Percentiles rank a stretch among this genome's conserved stretches.
phyloP scores from a whole-genome alignment of 2,888 invertebrate genomes.

The Salpingus planirostris region DNA sequence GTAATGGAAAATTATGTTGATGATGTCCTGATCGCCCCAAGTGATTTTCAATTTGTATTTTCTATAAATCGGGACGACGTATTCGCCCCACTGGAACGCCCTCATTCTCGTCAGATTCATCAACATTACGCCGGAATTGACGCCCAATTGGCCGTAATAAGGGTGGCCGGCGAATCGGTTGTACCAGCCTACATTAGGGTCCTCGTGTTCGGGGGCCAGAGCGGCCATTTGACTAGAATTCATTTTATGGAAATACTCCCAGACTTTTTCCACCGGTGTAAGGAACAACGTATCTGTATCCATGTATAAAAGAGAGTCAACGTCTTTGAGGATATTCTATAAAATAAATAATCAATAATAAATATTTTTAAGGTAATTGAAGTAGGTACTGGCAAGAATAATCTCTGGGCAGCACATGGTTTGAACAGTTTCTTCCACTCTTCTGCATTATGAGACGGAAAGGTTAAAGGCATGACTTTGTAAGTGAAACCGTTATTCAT shows the following conservation, averaged over 20 bases:
- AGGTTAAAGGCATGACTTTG: constrained; percentile 65
- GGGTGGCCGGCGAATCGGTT: constrained; percentile 93
- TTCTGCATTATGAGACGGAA: constrained; percentile 62
- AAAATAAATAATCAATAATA: constrained; percentile 28
- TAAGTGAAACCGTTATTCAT: constrained; percentile 60
- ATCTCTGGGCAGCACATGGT: constrained; percentile 86
- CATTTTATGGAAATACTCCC: constrained; percentile 74
- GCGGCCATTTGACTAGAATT: constrained; percentile 82
- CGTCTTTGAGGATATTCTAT: constrained; percentile 65
- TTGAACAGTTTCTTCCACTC: constrained; percentile 88
- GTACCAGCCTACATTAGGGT: constrained; percentile 91
- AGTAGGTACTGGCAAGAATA: constrained; percentile 76
- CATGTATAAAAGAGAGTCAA: constrained; percentile 83
- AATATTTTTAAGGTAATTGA: constrained; percentile 5
- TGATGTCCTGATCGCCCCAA: constrained; percentile 97
- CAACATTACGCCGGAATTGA: constrained; percentile 95
- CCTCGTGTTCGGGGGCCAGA: constrained; percentile 82
- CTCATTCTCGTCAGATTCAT: constrained; percentile 94
- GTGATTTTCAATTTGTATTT: constrained; percentile 80
- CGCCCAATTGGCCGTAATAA: constrained; percentile 78
- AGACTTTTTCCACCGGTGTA: constrained; percentile 71
- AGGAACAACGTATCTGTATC: constrained; percentile 89
- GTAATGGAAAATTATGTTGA: constrained; percentile 82
- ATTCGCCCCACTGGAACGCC: constrained; percentile 73
- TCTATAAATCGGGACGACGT: constrained; percentile 74